Percentiles rank a stretch among this genome's conserved stretches.
phyloP scores from a whole-genome alignment of 2,797 vertebrate species.

The Microhierax caerulescens region DNA sequence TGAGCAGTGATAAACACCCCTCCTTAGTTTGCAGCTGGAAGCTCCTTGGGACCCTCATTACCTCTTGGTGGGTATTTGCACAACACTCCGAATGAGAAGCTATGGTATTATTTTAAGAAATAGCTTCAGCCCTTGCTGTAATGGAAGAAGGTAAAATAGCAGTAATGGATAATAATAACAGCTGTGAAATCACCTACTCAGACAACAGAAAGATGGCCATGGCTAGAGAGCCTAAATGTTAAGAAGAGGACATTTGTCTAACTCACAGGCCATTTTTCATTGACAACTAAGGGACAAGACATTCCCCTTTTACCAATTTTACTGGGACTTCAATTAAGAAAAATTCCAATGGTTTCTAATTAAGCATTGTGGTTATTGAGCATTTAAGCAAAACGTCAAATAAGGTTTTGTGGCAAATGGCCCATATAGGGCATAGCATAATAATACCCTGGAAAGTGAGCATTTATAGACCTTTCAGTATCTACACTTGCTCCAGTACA shows the following conservation, averaged over 20 bases:
- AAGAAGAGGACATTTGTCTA: neutral
- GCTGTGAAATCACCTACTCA: neutral
- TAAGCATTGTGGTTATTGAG: neutral
- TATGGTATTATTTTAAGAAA: neutral
- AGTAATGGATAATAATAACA: neutral
- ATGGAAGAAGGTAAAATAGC: neutral
- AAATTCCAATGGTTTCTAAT: neutral
- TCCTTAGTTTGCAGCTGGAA: neutral
- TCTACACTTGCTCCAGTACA: neutral
- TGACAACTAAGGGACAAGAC: neutral
- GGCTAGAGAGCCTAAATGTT: neutral
- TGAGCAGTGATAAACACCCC: neutral
- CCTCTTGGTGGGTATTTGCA: neutral
- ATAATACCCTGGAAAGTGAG: neutral
- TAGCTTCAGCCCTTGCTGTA: neutral
- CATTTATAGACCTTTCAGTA: neutral
- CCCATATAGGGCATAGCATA: neutral
- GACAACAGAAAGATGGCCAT: neutral
- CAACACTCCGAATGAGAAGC: neutral
- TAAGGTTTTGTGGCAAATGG: neutral
- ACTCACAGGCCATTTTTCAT: neutral
- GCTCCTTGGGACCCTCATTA: neutral
- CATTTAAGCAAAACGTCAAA: neutral
- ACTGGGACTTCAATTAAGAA: neutral
- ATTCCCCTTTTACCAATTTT: neutral